Evolutionary conservation across 2,113 vertebrate genomes (phyloP).

Genomic region (Heteronetta atricapilla): DNA sequence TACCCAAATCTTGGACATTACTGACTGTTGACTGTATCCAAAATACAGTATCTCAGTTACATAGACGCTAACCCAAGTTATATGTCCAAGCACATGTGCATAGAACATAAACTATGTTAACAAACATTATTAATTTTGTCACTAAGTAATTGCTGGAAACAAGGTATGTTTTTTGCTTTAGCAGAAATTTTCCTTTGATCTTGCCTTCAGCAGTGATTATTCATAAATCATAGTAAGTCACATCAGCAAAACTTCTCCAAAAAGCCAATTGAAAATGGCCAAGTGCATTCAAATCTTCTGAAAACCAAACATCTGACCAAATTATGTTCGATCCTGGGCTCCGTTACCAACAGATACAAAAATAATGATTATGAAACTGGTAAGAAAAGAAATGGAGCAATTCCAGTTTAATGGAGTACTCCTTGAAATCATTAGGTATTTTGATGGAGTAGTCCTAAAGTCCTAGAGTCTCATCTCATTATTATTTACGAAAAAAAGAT

Average conservation of each 20-base stretch:
- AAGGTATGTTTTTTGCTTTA: not conserved
- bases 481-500: not conserved
- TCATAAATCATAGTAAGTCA: not conserved
- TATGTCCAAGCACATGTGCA: not conserved
- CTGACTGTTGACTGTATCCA: not conserved
- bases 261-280: not conserved
- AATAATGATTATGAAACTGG: not conserved
- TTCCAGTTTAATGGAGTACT: not conserved
- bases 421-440: not conserved
- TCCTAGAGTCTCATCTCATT: not conserved
- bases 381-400: not conserved
- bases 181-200: not conserved
- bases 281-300: not conserved
- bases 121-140: not conserved
- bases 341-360: not conserved
- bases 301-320: slow-evolving; percentile 5
- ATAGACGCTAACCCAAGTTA: not conserved
- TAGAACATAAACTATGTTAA: not conserved
- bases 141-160: not conserved
- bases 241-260: not conserved
- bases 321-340: not conserved
- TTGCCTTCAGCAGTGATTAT: not conserved
- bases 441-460: not conserved
- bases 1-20: not conserved
- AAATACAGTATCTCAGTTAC: not conserved